Conservation (phyloP, 1,140 invertebrate genomes). For the Meloidogyne floridensis region DNA sequence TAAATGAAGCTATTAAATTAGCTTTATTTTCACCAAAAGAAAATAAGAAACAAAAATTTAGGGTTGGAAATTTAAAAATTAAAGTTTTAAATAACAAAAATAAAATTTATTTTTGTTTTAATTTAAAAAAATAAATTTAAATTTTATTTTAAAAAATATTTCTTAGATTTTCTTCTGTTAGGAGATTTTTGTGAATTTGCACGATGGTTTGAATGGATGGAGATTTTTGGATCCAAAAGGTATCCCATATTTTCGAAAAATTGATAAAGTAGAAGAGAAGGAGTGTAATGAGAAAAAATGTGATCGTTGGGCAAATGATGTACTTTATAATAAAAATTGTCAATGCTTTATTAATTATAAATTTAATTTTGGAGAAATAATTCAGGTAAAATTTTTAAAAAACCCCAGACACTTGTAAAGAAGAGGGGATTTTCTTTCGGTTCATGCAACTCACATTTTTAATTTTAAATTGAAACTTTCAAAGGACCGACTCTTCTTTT, state of each 20-base stretch:
- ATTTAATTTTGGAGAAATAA: constrained; percentile 55
- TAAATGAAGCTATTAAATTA: not conserved
- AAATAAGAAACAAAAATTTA: not conserved
- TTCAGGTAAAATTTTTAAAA: constrained; percentile 41
- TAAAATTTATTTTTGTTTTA: not conserved
- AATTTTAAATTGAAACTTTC: too few relatives aligned
- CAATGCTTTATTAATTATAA: constrained; percentile 58
- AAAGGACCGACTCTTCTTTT: too few relatives aligned
- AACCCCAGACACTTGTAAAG: too few relatives aligned
- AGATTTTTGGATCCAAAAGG: constrained; percentile 56
- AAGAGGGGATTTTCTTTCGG: too few relatives aligned
- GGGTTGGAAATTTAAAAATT: not conserved
- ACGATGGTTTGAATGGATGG: constrained; percentile 61
- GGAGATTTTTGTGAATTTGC: constrained; percentile 64
- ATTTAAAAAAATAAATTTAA: not conserved
- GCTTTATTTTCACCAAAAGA: constrained; percentile 1
- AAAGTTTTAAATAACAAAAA: not conserved
- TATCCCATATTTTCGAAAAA: constrained; percentile 58
- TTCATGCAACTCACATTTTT: too few relatives aligned
- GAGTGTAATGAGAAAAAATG: constrained; percentile 42
- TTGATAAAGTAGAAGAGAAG: constrained; percentile 30
- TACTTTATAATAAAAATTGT: constrained; percentile 33
- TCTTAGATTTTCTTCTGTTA: constrained; percentile 28
- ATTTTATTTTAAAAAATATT: not conserved
- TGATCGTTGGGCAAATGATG: constrained; percentile 34